phyloP scores from a whole-genome alignment of 2,888 invertebrate genomes.

The Erebia epiphron region DNA sequence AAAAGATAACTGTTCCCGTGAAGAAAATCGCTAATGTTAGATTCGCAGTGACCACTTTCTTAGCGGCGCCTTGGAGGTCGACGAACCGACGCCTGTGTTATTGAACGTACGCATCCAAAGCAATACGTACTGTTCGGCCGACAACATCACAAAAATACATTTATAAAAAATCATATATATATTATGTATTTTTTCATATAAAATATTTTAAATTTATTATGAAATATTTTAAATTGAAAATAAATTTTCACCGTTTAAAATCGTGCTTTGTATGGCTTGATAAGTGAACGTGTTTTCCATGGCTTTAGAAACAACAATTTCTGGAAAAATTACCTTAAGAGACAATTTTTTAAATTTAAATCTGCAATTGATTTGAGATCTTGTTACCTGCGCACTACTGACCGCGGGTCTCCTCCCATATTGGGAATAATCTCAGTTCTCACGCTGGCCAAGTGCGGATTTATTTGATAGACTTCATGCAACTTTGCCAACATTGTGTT shows the following conservation, averaged over 20 bases:
- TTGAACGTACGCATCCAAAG: slow-evolving; percentile 55
- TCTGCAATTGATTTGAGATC: no score
- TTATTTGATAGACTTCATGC: no score
- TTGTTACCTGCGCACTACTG: no score
- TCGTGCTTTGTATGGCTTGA: neutral
- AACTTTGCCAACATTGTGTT: no score
- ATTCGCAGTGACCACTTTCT: slow-evolving; percentile 56
- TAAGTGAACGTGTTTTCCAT: neutral
- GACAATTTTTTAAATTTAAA: no score
- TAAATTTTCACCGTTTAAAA: neutral
- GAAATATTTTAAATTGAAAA: no score
- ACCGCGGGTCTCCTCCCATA: no score
- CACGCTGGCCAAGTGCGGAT: no score
- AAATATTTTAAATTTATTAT: no score
- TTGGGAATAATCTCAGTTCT: no score
- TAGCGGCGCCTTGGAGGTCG: slow-evolving; percentile 70
- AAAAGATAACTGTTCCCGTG: slow-evolving; percentile 19
- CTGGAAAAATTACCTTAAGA: no score
- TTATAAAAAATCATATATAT: neutral
- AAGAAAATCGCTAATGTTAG: slow-evolving; percentile 42
- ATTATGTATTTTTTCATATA: neutral
- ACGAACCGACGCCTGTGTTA: slow-evolving; percentile 75
- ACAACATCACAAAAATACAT: neutral
- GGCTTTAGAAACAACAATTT: no score
- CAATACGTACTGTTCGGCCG: slow-evolving; percentile 23